Base-by-base conservation (phyloP, 2,113 vertebrate species). In the Lepisosteus osseus region DNA sequence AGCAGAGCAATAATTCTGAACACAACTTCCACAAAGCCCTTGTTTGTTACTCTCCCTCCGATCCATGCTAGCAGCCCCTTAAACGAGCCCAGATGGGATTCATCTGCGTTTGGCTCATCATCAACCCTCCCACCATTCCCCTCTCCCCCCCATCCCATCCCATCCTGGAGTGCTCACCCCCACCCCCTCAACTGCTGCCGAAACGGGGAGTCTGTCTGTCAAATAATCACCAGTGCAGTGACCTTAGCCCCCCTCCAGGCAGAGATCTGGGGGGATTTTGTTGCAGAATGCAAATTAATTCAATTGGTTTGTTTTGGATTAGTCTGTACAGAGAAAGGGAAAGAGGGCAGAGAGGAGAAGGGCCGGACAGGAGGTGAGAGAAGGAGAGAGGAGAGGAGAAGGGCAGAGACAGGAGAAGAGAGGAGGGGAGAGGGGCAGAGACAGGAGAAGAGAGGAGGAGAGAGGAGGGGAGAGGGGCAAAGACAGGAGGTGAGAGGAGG, bases 41-140 rank as follows among this genome's bases (percentile, higher is more conserved):
- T 67, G 62, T 77, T 72, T 75, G 68, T 78, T 76, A 67, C 76
- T 63, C 66, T 70, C 73, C 65, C 45, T 68, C 55, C 7, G 3
- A 47, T 72, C 74, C 57, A 56, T 69, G 69, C 72, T 40, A 72
- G 71, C 75, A 65, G 69, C 65, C 67, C 13, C 59, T 74, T 83
- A 82, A 83, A 71, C 75, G 69, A 64, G 64, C 65, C 71, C 84
- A 83, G 78, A 83, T 82, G 78, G 76, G 70, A 70, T 40, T 72
- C 69, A 68, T 78, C 67, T 74, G 17, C 65, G 40, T 45, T 69
- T 82, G 81, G 79, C 79, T 76, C 4, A 0, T 2, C 11, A 59
- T 68, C 65, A 72, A 43, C 3, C 17, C 64, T 29, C 13, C 44
- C 62, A 61, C 57, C 43, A 43, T 44, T 55, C 42, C 40, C 29